Percentiles rank a stretch among this genome's conserved stretches.
Conservation (phyloP, 2,888 invertebrate genomes). For the Nephrotoma flavescens region DNA sequence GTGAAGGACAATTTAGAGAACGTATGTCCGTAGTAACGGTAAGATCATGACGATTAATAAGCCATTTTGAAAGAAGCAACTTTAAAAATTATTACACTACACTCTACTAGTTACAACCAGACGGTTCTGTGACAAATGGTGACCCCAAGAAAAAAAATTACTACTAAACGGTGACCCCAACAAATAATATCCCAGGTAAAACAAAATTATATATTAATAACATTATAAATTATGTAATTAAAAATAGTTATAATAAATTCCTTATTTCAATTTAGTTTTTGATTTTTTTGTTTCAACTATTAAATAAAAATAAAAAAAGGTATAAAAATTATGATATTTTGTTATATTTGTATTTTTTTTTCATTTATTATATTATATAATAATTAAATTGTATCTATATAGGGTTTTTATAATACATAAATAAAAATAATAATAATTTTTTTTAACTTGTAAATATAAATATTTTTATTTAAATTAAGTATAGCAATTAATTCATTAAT, state of each 20-base stretch:
- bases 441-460: background rate
- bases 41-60: too few species aligned
- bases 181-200: background rate
- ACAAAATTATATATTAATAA: background rate
- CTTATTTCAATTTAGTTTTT: background rate
- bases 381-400: background rate
- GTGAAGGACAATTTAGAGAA: too few species aligned
- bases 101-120: too few species aligned
- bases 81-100: too few species aligned
- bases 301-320: background rate
- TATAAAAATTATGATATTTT: background rate
- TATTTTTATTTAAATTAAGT: background rate
- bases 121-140: too few species aligned
- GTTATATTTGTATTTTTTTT: background rate
- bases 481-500: background rate
- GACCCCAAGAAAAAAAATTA: too few species aligned
- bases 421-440: background rate
- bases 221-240: background rate
- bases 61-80: too few species aligned
- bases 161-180: background rate
- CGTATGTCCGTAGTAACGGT: too few species aligned
- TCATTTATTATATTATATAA: background rate
- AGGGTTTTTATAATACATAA: background rate
- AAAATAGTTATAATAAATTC: background rate
- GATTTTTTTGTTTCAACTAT: background rate